Evolutionary conservation across 2,888 invertebrate species (phyloP).

Genomic region (Amphiduros pacificus): DNA sequence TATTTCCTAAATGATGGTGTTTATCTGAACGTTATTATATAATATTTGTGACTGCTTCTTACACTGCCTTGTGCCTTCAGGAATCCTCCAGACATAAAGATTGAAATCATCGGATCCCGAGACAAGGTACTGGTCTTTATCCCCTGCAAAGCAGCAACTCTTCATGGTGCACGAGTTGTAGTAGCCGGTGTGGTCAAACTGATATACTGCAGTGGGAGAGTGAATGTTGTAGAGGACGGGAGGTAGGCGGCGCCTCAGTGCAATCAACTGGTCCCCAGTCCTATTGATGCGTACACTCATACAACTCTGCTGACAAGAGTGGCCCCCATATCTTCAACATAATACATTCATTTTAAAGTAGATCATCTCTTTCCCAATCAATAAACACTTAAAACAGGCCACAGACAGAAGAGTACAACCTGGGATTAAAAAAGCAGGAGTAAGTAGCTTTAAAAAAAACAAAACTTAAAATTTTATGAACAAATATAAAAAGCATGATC

Average conservation of each 20-base stretch:
- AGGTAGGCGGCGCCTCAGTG: conserved; percentile 80
- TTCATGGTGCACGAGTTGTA: conserved; percentile 98
- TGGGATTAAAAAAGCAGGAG: no score
- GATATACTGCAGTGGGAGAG: conserved; percentile 73
- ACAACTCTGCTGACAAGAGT: conserved; percentile 58
- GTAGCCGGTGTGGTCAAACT: conserved; percentile 89
- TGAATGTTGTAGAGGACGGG: conserved; percentile 77
- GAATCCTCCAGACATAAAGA: conserved; percentile 90
- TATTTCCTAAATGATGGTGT: no score
- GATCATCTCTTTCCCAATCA: no score
- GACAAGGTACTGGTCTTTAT: conserved; percentile 81
- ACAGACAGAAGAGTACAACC: no score
- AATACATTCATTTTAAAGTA: no score
- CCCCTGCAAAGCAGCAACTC: conserved; percentile 91
- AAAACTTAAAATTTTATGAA: no score
- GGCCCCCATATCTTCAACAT: conserved; percentile 52
- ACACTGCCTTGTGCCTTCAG: conserved; percentile 65
- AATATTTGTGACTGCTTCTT: no score
- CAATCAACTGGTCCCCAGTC: conserved; percentile 76
- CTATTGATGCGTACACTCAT: conserved; percentile 92
- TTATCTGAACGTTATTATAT: no score
- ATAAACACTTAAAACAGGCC: no score
- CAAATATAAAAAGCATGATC: no score
- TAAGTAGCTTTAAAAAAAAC: no score
- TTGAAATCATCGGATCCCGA: conserved; percentile 96